Conservation (phyloP, 2,113 vertebrate genomes). For the Oryzias woworae region DNA sequence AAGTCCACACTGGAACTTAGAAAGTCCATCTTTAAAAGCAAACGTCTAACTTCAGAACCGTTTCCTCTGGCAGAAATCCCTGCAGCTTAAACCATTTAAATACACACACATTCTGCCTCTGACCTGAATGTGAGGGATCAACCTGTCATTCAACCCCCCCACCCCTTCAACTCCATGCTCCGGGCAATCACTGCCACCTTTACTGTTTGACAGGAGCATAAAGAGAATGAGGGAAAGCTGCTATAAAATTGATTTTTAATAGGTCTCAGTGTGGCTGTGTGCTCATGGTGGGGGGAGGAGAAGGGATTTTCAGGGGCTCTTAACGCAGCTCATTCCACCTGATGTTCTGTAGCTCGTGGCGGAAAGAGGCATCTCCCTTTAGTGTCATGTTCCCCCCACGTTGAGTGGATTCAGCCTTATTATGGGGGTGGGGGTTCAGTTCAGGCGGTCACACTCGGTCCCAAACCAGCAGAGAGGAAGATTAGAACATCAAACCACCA, state of each 20-base stretch:
- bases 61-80: too few relatives aligned
- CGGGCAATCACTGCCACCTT: conserved; percentile 35
- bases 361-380: neutral
- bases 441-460: conserved; percentile 46
- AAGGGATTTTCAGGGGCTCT: neutral
- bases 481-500: conserved; percentile 30
- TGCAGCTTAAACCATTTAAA: neutral
- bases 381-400: conserved; percentile 6
- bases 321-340: conserved; percentile 33
- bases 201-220: conserved; percentile 64
- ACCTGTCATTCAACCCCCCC: conserved; percentile 25
- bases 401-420: neutral
- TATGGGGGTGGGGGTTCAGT: neutral
- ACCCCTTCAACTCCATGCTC: conserved; percentile 10
- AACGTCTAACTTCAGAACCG: too few relatives aligned
- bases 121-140: conserved; percentile 47
- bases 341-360: conserved; percentile 2
- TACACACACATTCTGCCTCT: conserved; percentile 7
- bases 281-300: neutral
- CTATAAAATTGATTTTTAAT: conserved; percentile 76
- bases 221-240: conserved; percentile 46
- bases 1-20: too few relatives aligned
- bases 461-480: conserved; percentile 46
- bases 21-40: too few relatives aligned
- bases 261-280: conserved; percentile 44